phyloP scores from a whole-genome alignment of 1,140 invertebrate species.

The Maniola jurtina region DNA sequence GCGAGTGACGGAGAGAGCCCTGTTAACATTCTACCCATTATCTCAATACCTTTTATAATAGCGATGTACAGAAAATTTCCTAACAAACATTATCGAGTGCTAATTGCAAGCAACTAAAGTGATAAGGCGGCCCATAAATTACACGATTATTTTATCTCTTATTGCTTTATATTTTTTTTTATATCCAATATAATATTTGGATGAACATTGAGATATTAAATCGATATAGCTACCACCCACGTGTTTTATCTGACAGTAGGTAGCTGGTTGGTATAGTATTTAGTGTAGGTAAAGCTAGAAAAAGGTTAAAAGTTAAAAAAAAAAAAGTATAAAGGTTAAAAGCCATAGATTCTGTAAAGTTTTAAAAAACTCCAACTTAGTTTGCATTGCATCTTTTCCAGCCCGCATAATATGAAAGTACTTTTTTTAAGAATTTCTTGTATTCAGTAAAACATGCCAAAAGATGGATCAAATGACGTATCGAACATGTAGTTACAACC shows the following conservation, averaged over 20 bases:
- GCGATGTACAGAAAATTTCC: slow-evolving; percentile 51
- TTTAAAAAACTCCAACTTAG: no score
- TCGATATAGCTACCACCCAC: not conserved
- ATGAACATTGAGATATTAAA: not conserved
- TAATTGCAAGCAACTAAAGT: slow-evolving; percentile 55
- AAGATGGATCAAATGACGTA: no score
- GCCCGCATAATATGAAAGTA: no score
- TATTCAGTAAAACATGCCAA: no score
- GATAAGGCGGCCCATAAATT: slow-evolving; percentile 36
- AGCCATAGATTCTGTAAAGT: no score
- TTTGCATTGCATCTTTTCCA: no score
- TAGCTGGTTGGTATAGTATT: not conserved
- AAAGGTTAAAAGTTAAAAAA: no score
- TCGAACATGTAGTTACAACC: no score
- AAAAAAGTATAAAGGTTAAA: no score
- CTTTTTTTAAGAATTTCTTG: no score
- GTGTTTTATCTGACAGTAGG: not conserved
- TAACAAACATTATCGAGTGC: slow-evolving; percentile 50
- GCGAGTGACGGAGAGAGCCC: no score
- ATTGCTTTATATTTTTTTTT: slow-evolving; percentile 15
- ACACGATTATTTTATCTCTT: slow-evolving; percentile 21
- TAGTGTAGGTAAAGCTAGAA: no score
- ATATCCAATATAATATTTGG: not conserved
- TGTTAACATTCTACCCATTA: slow-evolving; percentile 18
- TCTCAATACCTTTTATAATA: slow-evolving; percentile 41